Evolutionary conservation across 2,888 invertebrate genomes (phyloP).

Genomic region (Lepidonotus clava): DNA sequence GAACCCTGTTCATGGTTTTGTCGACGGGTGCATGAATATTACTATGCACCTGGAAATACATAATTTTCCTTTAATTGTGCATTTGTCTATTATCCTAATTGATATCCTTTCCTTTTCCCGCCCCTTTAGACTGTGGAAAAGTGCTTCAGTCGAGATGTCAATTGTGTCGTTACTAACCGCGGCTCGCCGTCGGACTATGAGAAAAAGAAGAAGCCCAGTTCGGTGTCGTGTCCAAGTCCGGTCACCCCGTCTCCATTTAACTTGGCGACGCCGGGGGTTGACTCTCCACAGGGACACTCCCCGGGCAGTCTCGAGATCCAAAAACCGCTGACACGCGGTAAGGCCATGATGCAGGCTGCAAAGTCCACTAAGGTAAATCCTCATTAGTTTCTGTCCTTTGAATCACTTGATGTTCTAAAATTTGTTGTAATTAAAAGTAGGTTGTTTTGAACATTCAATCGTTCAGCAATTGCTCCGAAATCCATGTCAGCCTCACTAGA

Average conservation of each 20-base stretch:
- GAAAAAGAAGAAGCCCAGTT: slow-evolving; percentile 21
- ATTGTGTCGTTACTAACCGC: slow-evolving; percentile 51
- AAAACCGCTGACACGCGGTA: slow-evolving; percentile 68
- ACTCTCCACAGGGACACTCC: slow-evolving; percentile 58
- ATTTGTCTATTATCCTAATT: no score
- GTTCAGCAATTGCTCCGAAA: no score
- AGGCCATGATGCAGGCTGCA: slow-evolving; percentile 67
- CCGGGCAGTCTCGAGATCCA: neutral
- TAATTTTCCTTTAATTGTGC: no score
- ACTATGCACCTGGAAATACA: no score
- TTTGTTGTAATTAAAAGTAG: neutral
- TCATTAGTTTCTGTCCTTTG: neutral
- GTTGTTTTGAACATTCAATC: neutral
- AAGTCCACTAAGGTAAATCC: slow-evolving; percentile 35
- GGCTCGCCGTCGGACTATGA: slow-evolving; percentile 58
- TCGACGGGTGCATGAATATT: no score
- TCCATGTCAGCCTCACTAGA: no score
- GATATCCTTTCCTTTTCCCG: neutral
- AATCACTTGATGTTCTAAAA: neutral
- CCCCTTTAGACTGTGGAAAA: slow-evolving; percentile 53
- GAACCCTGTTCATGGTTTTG: no score
- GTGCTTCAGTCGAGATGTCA: slow-evolving; percentile 58
- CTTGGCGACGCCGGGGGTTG: slow-evolving; percentile 62
- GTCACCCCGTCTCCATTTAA: slow-evolving; percentile 74
- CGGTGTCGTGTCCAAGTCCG: slow-evolving; percentile 66